Conservation (phyloP, 2,797 vertebrate species). For the Coregonus sp. region DNA sequence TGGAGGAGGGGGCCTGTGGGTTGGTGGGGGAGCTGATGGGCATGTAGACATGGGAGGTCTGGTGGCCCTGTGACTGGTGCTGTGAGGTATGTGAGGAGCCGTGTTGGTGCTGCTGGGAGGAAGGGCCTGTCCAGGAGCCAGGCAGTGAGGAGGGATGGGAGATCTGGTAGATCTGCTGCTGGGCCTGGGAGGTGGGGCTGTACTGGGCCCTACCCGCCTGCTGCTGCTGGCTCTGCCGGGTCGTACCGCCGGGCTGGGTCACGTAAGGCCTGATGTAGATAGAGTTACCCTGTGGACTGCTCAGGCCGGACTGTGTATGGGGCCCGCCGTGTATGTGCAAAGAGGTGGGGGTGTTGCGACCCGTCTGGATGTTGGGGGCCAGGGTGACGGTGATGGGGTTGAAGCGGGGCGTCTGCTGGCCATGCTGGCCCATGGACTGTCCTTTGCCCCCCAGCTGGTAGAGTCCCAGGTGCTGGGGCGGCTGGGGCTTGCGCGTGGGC, state of each 20-base stretch:
- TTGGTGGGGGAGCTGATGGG: slow-evolving; percentile 98
- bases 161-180: slow-evolving; percentile 92
- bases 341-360: slow-evolving; percentile 95
- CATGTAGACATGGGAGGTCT: slow-evolving; percentile 99
- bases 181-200: slow-evolving; percentile 77
- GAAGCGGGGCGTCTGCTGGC: slow-evolving; percentile 87
- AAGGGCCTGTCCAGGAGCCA: slow-evolving; percentile 83
- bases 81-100: slow-evolving; percentile 89
- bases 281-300: slow-evolving; percentile 86
- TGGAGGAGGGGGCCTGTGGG: slow-evolving; percentile 88
- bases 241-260: slow-evolving; percentile 84
- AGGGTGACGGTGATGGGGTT: slow-evolving; percentile 98
- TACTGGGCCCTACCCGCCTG: slow-evolving; percentile 88
- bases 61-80: slow-evolving; percentile 90
- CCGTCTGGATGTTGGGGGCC: slow-evolving; percentile 92
- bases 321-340: slow-evolving; percentile 98
- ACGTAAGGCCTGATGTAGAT: slow-evolving; percentile 97
- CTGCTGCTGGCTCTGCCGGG: slow-evolving; percentile 80
- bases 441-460: slow-evolving; percentile 88
- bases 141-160: slow-evolving; percentile 83
- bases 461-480: slow-evolving; percentile 92
- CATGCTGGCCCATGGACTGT: slow-evolving; percentile 55
- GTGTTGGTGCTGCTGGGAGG: slow-evolving; percentile 74
- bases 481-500: slow-evolving; percentile 86
- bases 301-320: slow-evolving; percentile 80